Evolutionary conservation across 92 coral and sea anemone genomes (phyloP), one percentile per base, ranked within the genome.

Genomic region (Palythoa heliodiscus): DNA sequence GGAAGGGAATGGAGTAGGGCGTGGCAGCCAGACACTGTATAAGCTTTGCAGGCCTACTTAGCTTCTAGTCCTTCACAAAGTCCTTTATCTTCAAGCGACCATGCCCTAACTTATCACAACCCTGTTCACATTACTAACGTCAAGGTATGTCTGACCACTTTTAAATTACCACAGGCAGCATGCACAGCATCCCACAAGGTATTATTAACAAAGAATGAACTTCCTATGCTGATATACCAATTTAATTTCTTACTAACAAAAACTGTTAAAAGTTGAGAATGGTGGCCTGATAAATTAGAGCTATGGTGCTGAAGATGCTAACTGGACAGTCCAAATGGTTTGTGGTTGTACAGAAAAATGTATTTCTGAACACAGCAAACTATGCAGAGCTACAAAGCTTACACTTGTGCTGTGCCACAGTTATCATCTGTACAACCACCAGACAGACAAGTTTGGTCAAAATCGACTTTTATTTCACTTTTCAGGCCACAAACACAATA

Each of bases 381-480:
- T 80, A 80, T 64, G 84, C 14, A 80, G 84, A 66, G 84, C 84
- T 48, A 80, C 84, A 80, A 80, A 80, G 84, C 84, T 80, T 80
- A 80, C 84, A 80, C 23, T 63, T 67, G 84, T 80, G 84, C 84
- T 80, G 84, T 80, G 72, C 84, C 75, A 80, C 84, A 39, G 60
- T 23, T 22, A 15, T 77, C 1, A 61, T 91, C 98, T 94, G 98
- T 94, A 94, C 98, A 94, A 94, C 98, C 98, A 94, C 90, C 87
- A 90, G 82, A 79, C 90, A 84, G 61, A 66, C 73, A 80, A 47
- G 47, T 40, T 64, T 64, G 63, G 43, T 80, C 4, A 22, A 20
- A 80, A 80, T 23, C 37, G 38, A 61, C 48, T 80, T 80, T 80
- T 80, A 80, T 80, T 80, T 43, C 71, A 37, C 71, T 25, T 80